Evolutionary conservation across 2,888 invertebrate genomes (phyloP), one percentile per base, ranked within the genome.

Genomic region (Peribatodes rhomboidaria): DNA sequence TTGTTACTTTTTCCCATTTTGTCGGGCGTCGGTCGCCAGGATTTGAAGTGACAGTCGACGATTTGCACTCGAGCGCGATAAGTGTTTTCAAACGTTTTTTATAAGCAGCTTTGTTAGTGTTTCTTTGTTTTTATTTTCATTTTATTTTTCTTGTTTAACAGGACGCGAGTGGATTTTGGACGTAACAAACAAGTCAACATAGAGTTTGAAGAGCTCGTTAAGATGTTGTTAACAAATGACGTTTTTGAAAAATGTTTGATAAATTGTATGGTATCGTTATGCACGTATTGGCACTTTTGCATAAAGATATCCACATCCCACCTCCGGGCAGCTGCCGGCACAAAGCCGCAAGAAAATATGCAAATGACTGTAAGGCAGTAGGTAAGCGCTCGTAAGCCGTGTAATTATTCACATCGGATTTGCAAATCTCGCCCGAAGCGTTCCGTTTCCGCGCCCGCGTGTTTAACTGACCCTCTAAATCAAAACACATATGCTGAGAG

Each of bases 341-440:
- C 80, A 87, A 89, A 88, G 87, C 91, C 88, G 83, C 89, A 90
- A 92, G 91, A 91, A 92, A 93, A 92, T 92, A 93, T 93, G 92
- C 90, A 91, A 93, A 93, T 93, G 83, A 84, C 83, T 89, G 84
- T 90, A 92, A 92, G 92, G 90, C 91, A 92, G 89, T 92, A 89
- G 92, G 92, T 92, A 92, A 92, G 89, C 89, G 88, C 82, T 88
- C 88, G 87, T 92, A 93, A 92, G 90, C 92, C 90, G 85, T 87
- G 89, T 92, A 92, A 93, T 93, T 93, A 93, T 93, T 93, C 93
- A 91, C 92, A 88, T 90, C 86, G 90, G 91, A 91, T 92, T 91
- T 91, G 89, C 88, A 88, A 91, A 87, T 90, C 84, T 88, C 87
- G 89, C 92, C 90, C 78, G 87, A 76, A 87, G 91, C 90, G 88